Conservation (phyloP, 2,113 vertebrate species). For the Zosterops lateralis region DNA sequence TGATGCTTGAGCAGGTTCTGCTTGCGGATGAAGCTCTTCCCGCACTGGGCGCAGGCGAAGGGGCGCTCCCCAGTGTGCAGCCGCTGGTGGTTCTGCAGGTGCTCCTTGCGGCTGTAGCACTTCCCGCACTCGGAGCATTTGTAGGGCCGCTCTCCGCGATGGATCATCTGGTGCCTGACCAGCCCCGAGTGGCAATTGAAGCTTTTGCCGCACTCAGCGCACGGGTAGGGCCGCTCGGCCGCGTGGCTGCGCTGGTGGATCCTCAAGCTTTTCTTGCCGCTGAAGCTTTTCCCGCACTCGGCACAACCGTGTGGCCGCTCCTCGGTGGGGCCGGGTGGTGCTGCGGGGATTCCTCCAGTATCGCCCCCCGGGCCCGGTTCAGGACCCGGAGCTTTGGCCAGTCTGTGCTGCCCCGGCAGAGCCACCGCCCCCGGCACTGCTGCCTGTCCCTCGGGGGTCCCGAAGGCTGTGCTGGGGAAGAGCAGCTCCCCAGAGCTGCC, state of each 20-base stretch:
- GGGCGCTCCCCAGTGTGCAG: conserved; percentile 80
- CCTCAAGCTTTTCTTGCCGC: conserved; percentile 57
- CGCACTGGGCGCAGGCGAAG: conserved; percentile 78
- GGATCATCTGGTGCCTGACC: conserved; percentile 75
- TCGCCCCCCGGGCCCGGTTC: background rate
- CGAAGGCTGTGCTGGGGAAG: background rate
- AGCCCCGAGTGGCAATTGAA: conserved; percentile 80
- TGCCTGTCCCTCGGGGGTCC: background rate
- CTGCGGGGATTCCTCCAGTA: background rate
- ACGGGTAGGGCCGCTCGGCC: conserved; percentile 67
- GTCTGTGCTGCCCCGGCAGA: conserved; percentile 25
- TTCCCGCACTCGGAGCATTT: conserved; percentile 77
- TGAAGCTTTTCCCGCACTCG: conserved; percentile 71
- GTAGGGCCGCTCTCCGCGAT: conserved; percentile 74
- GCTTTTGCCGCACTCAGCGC: conserved; percentile 76
- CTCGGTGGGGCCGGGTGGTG: background rate
- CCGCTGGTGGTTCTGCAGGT: conserved; percentile 80
- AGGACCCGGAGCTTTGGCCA: conserved; percentile 18
- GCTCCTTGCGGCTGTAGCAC: conserved; percentile 78
- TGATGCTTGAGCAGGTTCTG: conserved; percentile 75
- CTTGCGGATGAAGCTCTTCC: conserved; percentile 70
- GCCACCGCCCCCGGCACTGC: background rate
- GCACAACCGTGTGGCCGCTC: conserved; percentile 42
- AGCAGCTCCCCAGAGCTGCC: conserved; percentile 28
- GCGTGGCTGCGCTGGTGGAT: conserved; percentile 45